Evolutionary conservation across 2,888 invertebrate genomes (phyloP).

Genomic region (Conistra vaccinii): DNA sequence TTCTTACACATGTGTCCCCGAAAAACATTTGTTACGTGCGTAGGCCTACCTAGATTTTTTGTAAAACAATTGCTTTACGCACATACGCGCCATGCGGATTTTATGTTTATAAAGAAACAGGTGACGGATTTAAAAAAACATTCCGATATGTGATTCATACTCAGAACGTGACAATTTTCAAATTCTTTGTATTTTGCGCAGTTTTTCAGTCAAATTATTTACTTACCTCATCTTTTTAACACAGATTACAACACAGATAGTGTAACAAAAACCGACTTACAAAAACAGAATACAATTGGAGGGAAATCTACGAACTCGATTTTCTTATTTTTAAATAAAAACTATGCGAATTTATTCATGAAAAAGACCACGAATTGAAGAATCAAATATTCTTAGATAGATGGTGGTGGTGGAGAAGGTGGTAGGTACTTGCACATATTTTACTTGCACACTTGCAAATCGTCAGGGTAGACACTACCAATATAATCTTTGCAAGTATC

Average conservation of each 20-base stretch:
- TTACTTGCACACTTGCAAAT: slow-evolving; percentile 23
- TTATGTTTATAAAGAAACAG: slow-evolving; percentile 20
- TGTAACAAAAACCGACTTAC: background rate
- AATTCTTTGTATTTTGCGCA: slow-evolving; percentile 4
- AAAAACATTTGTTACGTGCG: slow-evolving; percentile 50
- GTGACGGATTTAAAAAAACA: slow-evolving; percentile 20
- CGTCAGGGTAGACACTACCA: background rate
- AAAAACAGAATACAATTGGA: background rate
- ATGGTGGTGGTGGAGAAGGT: too few relatives aligned
- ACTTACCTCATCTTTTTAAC: background rate
- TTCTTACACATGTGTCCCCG: slow-evolving; percentile 70
- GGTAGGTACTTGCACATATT: background rate
- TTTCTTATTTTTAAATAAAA: background rate
- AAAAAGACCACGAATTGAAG: background rate
- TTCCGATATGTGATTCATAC: slow-evolving; percentile 36
- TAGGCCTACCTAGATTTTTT: slow-evolving; percentile 46
- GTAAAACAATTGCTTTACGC: slow-evolving; percentile 49
- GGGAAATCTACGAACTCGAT: background rate
- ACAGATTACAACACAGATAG: background rate
- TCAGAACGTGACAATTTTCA: slow-evolving; percentile 10
- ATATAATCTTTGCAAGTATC: slow-evolving; percentile 33
- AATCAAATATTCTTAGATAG: background rate
- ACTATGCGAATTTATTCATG: background rate
- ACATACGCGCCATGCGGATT: slow-evolving; percentile 22
- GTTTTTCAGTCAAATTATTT: slow-evolving; percentile 1